Percentiles rank a stretch among this genome's conserved stretches.
Conservation (phyloP, 2,797 vertebrate genomes). For the Xenops minutus region DNA sequence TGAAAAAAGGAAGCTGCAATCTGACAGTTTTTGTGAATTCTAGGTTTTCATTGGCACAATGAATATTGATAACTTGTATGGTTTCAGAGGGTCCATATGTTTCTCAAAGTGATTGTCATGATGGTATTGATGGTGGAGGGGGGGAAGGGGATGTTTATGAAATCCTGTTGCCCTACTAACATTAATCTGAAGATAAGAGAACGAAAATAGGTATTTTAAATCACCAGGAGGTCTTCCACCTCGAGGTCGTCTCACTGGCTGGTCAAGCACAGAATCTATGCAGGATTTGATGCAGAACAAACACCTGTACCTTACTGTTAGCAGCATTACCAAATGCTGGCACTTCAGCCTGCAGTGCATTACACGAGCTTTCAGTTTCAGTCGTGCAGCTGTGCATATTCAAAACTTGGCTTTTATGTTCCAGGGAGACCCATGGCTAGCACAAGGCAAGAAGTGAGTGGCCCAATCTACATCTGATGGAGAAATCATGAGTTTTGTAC, state of each 20-base stretch:
- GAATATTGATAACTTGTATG: background rate
- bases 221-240: background rate
- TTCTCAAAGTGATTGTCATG: background rate
- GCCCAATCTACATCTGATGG: background rate
- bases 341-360: background rate
- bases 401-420: background rate
- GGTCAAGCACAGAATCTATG: background rate
- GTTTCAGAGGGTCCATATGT: background rate
- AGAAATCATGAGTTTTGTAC: background rate
- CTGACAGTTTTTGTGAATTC: background rate
- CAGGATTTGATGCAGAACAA: background rate
- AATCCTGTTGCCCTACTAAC: background rate
- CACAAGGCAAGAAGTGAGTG: background rate
- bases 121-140: background rate
- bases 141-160: background rate
- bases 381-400: background rate
- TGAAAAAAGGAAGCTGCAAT: background rate
- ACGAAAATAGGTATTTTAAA: background rate
- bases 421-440: background rate
- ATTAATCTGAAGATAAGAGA: background rate
- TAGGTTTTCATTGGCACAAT: background rate
- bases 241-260: background rate
- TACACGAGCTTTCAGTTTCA: fast-evolving
- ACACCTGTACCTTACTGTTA: background rate
- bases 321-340: background rate